phyloP scores from a whole-genome alignment of 2,888 invertebrate species.

The Andrena hattorfiana region DNA sequence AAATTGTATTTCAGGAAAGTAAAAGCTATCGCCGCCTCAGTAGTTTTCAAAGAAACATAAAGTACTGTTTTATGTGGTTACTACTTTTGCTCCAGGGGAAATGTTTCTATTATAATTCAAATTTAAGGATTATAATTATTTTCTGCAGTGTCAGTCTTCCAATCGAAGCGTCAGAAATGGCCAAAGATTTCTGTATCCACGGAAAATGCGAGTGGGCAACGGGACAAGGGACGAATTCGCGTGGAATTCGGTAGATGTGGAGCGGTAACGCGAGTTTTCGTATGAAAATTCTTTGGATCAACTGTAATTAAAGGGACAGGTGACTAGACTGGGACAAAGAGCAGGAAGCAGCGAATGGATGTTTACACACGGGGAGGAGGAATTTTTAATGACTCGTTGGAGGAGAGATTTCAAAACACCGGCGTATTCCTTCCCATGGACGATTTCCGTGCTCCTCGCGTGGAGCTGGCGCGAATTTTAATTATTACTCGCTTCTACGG shows the following conservation, averaged over 20 bases:
- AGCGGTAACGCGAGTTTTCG: not conserved
- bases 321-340: not conserved
- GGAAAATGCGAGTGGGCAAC: not conserved
- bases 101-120: no score
- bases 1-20: no score
- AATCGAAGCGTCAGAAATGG: not conserved
- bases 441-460: not conserved
- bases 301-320: not conserved
- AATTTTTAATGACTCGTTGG: constrained; percentile 26
- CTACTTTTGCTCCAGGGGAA: no score
- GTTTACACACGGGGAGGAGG: constrained; percentile 9
- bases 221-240: not conserved
- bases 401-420: constrained; percentile 7
- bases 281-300: not conserved
- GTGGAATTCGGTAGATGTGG: not conserved
- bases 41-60: no score
- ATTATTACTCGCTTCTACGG: not conserved
- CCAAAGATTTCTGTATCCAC: not conserved
- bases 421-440: constrained; percentile 9
- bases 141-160: no score
- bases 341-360: constrained; percentile 9
- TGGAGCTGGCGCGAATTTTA: not conserved
- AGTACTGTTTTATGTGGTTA: no score
- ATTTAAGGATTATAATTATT: no score
- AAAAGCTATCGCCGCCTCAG: no score